A percentile compares a stretch with the other conserved stretches of the same genome.
Evolutionary conservation across 2,888 invertebrate species (phyloP).

Genomic region (Spicauda simplicius): DNA sequence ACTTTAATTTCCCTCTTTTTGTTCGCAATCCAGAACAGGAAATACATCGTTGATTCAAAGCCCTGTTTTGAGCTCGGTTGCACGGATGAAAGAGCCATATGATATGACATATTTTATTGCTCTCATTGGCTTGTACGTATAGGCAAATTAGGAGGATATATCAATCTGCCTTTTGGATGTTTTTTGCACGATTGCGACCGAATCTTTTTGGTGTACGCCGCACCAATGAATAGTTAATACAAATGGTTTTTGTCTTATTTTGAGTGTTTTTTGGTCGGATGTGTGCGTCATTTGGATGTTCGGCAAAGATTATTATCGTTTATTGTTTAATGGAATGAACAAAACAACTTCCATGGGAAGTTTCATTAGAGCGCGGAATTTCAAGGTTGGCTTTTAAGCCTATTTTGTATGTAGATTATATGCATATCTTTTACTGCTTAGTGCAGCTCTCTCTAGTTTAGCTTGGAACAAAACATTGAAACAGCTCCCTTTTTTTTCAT

Average conservation of each 20-base stretch:
- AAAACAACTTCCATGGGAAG: conserved; percentile 17
- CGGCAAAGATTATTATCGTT: conserved; percentile 31
- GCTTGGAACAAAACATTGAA: no score
- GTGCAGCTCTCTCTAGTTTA: no score
- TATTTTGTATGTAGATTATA: no score
- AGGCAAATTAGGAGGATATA: conserved; percentile 83
- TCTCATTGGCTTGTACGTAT: conserved; percentile 47
- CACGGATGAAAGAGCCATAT: conserved; percentile 69
- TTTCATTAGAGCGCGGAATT: conserved; percentile 37
- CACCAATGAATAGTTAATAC: conserved; percentile 37
- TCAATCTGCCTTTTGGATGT: conserved; percentile 65
- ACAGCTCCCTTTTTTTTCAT: no score
- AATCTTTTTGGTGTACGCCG: conserved; percentile 46
- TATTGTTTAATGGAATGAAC: conserved; percentile 1
- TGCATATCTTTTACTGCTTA: no score
- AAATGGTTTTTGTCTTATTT: conserved; percentile 25
- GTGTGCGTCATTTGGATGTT: conserved; percentile 32
- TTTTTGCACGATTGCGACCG: conserved; percentile 66
- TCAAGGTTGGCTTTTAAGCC: conserved; percentile 33
- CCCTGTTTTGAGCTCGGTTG: conserved; percentile 73
- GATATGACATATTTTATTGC: conserved; percentile 82
- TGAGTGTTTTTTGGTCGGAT: conserved; percentile 31
- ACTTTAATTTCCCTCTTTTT: conserved; percentile 68
- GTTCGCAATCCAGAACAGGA: conserved; percentile 67
- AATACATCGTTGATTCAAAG: conserved; percentile 70